phyloP scores from a whole-genome alignment of 1,140 invertebrate species.

The Stratiolaelaps scimitus region DNA sequence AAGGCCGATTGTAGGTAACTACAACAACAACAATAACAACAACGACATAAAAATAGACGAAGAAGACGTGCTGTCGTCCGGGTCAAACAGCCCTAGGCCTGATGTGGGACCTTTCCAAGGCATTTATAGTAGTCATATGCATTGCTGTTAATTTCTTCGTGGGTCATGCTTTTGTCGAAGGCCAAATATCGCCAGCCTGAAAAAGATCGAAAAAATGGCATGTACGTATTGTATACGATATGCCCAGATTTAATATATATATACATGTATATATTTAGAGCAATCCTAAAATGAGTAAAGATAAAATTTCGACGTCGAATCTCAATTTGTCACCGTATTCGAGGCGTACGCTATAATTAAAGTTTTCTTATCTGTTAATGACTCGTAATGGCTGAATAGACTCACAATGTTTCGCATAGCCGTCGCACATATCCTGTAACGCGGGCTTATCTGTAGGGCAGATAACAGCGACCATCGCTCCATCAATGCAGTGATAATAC shows the following conservation, averaged over 20 bases:
- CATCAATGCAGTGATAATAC: constrained; percentile 22
- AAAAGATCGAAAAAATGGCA: not conserved
- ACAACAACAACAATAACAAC: too few relatives aligned
- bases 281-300: not conserved
- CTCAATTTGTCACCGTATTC: not conserved
- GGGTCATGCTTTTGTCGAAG: constrained; percentile 9
- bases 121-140: constrained; percentile 17
- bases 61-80: too few relatives aligned
- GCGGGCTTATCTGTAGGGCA: constrained; percentile 19
- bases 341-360: not conserved
- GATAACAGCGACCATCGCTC: constrained; percentile 3
- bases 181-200: constrained; percentile 26
- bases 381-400: not conserved
- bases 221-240: not conserved
- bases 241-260: not conserved
- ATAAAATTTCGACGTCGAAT: not conserved
- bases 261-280: too few relatives aligned
- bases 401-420: constrained; percentile 17
- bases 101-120: constrained; percentile 1
- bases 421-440: constrained; percentile 18
- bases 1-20: too few relatives aligned
- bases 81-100: too few relatives aligned
- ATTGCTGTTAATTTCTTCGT: constrained; percentile 1
- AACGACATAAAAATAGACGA: too few relatives aligned
- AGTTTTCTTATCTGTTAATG: not conserved